Evolutionary conservation across 2,888 invertebrate genomes (phyloP), one percentile per base, ranked within the genome.

Genomic region (Odontomyia ornata): DNA sequence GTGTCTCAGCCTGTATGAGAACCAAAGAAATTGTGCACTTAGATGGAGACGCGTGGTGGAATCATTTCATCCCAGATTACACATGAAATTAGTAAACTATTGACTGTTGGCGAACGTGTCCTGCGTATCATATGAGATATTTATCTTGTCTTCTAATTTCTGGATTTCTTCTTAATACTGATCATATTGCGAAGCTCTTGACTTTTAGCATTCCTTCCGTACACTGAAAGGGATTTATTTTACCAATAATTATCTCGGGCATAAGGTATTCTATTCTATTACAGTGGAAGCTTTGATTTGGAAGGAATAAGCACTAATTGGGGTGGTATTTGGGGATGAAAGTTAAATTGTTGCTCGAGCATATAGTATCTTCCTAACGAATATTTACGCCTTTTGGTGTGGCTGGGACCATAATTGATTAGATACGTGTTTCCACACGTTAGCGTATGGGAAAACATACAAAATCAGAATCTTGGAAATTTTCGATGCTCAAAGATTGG

Each of bases 31-130:
- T 72, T 15, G 56, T 72, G 56, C 28, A 28, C n/a, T 52, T 52
- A 25, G 9, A 72, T n/a, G 65, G 1, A 27, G 11, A 69, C 30
- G 69, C 69, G 47, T 47, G 73, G 75, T 60, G 69, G 75, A 78
- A 76, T 79, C 77, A 77, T 79, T 79, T 79, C 76, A 65, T 77
- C 73, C 76, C 77, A 77, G 79, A 79, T 79, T 79, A 79, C 79
- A 79, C 79, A 77, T 77, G 76, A 76, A 79, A 79, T 79, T 79
- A 79, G 79, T 76, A 79, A 77, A 77, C 79, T 79, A 79, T 79
- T 79, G 77, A 79, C 79, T 79, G 72, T 71, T 60, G 62, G 27
- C 25, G 27, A 67, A 79, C 79, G 79, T 79, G 79, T 73, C 57
- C 69, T 52, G 79, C 57, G 21, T 79, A 65, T 62, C 47, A 46